phyloP scores from a whole-genome alignment of 1,140 invertebrate species.

The Calephelis virginiensis region DNA sequence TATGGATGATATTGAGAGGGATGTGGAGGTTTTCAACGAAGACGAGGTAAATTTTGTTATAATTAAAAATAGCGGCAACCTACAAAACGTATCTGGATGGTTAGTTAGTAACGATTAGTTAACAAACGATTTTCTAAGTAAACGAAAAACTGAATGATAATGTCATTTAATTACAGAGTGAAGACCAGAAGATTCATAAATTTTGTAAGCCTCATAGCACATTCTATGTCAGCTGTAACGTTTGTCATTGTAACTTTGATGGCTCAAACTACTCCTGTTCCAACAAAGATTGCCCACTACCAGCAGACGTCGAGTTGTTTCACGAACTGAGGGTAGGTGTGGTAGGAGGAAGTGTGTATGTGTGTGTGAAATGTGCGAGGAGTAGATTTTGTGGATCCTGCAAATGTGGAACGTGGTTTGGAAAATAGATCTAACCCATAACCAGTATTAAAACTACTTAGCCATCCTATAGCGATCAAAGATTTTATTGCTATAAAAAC shows the following conservation, averaged over 20 bases:
- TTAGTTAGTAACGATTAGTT: background rate
- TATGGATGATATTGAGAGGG: constrained; percentile 44
- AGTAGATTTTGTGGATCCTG: too few species aligned
- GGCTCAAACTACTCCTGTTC: constrained; percentile 72
- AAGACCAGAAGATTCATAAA: constrained; percentile 48
- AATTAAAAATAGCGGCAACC: too few species aligned
- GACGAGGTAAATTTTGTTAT: constrained; percentile 40
- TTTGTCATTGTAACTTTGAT: constrained; percentile 66
- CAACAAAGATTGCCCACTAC: constrained; percentile 56
- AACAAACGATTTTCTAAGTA: background rate
- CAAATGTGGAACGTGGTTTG: too few species aligned
- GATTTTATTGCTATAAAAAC: too few species aligned
- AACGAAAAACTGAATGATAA: background rate
- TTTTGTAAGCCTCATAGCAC: constrained; percentile 59
- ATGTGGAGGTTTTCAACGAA: constrained; percentile 62
- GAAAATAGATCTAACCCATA: too few species aligned
- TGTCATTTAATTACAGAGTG: constrained; percentile 35
- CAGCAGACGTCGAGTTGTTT: constrained; percentile 63
- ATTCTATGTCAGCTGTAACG: constrained; percentile 73
- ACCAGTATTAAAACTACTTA: too few species aligned
- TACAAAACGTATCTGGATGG: too few species aligned
- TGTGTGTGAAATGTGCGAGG: too few species aligned
- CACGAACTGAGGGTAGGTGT: constrained; percentile 48
- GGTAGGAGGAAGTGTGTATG: background rate
- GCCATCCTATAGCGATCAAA: too few species aligned